Percentiles rank a stretch among this genome's conserved stretches.
These are phyloP conservation scores for Leucopsar rothschildi DNA, from an alignment of 2,113 vertebrate genomes.

Conservation along the genomic window DNA sequence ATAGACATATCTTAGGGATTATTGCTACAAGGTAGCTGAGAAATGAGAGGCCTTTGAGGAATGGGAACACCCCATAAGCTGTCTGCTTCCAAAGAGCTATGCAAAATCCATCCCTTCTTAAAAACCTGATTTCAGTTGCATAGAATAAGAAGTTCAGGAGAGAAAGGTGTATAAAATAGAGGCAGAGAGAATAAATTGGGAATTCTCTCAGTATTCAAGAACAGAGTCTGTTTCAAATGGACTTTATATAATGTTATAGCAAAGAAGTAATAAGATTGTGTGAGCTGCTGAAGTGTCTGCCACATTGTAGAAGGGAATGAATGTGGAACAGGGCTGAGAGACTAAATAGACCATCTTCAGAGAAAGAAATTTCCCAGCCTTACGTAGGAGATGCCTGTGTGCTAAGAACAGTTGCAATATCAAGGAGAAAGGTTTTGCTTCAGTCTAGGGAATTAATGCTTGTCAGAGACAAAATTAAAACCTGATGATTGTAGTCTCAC, in stretches of 20 bases:
- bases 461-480: constrained; percentile 60
- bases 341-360: not conserved
- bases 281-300: not conserved
- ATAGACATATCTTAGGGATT: not conserved
- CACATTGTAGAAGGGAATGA: not conserved
- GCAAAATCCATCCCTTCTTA: not conserved
- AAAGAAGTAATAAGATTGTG: not conserved
- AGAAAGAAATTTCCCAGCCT: not conserved
- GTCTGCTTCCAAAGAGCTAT: not conserved
- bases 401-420: not conserved
- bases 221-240: not conserved
- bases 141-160: not conserved
- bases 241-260: not conserved
- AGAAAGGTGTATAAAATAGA: not conserved
- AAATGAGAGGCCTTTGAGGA: not conserved
- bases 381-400: not conserved
- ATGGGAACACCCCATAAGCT: not conserved
- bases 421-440: constrained; percentile 6
- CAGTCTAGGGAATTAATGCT: constrained; percentile 1
- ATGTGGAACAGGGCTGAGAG: not conserved
- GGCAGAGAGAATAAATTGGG: not conserved
- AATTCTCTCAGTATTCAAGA: not conserved
- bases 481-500: constrained; percentile 42
- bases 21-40: not conserved
- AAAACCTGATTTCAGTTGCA: not conserved